Percentiles rank a stretch among this genome's conserved stretches.
Conservation (phyloP, 2,113 vertebrate species). For the Gyps fulvus region DNA sequence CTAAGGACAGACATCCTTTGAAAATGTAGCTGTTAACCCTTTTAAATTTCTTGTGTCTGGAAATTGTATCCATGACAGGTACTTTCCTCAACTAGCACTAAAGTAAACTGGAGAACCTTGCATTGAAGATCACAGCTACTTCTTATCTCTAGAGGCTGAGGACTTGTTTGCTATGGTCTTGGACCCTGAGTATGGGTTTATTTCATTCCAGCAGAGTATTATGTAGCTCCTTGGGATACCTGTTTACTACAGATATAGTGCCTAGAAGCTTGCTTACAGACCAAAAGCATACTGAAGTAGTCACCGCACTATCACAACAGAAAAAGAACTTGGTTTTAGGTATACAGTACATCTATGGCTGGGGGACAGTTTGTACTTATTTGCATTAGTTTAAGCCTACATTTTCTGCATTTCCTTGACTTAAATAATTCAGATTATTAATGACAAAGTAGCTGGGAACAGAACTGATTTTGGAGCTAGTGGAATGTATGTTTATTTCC, state of each 20-base stretch:
- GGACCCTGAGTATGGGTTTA: neutral
- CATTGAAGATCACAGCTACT: neutral
- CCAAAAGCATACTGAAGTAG: neutral
- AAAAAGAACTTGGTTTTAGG: neutral
- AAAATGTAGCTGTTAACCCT: neutral
- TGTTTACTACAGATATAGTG: neutral
- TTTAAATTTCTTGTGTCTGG: neutral
- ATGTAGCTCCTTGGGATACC: neutral
- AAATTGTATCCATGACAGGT: neutral
- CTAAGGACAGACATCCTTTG: neutral
- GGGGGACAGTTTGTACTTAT: accelerated
- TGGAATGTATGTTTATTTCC: neutral
- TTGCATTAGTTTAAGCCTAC: neutral
- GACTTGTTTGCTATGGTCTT: neutral
- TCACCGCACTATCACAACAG: neutral
- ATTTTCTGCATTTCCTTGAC: neutral
- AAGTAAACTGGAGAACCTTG: neutral
- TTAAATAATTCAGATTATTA: neutral
- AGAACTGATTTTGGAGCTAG: neutral
- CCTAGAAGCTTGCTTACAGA: neutral
- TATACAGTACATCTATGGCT: neutral
- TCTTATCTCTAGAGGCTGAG: neutral
- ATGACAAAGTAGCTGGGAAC: neutral
- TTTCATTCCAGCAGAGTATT: neutral
- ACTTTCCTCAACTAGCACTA: neutral